These are phyloP conservation scores for Ophioninae sp. DNA, from an alignment of 2,888 invertebrate genomes.

Conservation along the genomic window DNA sequence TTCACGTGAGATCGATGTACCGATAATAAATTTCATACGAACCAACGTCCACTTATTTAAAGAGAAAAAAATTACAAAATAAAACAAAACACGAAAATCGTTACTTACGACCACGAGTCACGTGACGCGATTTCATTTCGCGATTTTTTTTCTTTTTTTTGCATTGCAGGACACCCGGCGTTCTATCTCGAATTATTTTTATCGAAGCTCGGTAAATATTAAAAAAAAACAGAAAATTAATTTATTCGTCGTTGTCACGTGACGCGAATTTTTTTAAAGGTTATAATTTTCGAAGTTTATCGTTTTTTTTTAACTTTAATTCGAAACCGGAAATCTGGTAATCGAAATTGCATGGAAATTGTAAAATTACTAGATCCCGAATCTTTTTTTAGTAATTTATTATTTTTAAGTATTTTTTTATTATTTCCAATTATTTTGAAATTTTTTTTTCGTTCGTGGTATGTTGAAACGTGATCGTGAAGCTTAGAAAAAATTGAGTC, in stretches of 20 bases:
- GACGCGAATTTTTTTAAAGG: background rate
- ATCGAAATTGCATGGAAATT: too few relatives aligned
- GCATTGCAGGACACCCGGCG: background rate
- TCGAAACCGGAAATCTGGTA: too few relatives aligned
- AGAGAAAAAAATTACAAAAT: slow-evolving; percentile 3
- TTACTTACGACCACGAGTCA: slow-evolving; percentile 28
- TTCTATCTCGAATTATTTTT: slow-evolving; percentile 27
- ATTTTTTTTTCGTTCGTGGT: too few relatives aligned
- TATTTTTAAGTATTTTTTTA: too few relatives aligned
- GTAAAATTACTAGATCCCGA: too few relatives aligned
- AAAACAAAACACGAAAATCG: background rate
- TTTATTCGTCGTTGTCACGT: slow-evolving; percentile 13
- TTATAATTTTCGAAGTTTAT: background rate
- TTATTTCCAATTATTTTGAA: too few relatives aligned
- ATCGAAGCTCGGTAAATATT: background rate
- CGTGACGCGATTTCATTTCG: slow-evolving; percentile 18
- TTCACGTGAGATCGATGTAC: slow-evolving; percentile 32
- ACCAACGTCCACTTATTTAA: slow-evolving; percentile 33
- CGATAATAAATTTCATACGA: slow-evolving; percentile 46
- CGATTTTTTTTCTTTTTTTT: background rate
- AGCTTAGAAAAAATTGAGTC: slow-evolving; percentile 44
- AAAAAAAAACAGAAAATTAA: slow-evolving; percentile 4
- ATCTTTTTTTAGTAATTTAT: too few relatives aligned
- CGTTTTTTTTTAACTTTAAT: too few relatives aligned
- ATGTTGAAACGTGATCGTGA: slow-evolving; percentile 10